These are phyloP conservation scores for Tridacna crocea DNA, from an alignment of 2,888 invertebrate species.

Conservation along the genomic window DNA sequence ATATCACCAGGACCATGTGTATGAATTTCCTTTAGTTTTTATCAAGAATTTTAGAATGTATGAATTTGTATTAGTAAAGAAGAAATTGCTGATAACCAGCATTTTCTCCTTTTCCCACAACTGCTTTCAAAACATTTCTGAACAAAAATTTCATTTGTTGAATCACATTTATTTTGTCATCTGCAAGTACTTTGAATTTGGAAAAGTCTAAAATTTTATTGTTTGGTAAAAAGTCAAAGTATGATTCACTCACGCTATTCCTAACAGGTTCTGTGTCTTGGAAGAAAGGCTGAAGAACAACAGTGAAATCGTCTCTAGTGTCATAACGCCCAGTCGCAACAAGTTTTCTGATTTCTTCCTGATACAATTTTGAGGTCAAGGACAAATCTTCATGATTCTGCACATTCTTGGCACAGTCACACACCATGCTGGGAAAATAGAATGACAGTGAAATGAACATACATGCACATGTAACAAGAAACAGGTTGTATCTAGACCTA, in stretches of 20 bases:
- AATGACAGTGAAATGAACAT: neutral
- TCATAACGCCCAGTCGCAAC: slow-evolving; percentile 72
- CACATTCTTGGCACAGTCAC: slow-evolving; percentile 63
- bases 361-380: slow-evolving; percentile 57
- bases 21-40: too few species aligned
- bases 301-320: slow-evolving; percentile 73
- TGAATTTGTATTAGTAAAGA: too few species aligned
- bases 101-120: neutral
- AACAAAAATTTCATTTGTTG: too few species aligned
- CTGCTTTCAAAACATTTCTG: too few species aligned
- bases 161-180: too few species aligned
- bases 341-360: slow-evolving; percentile 58
- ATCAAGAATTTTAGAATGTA: too few species aligned
- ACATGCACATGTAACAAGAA: neutral
- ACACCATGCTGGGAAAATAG: slow-evolving; percentile 60
- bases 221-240: too few species aligned
- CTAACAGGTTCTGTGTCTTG: slow-evolving; percentile 55
- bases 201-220: too few species aligned
- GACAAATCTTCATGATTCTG: slow-evolving; percentile 42
- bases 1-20: too few species aligned
- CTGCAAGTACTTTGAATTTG: too few species aligned
- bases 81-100: too few species aligned
- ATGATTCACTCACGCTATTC: neutral
- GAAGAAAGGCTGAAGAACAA: slow-evolving; percentile 78
- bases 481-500: neutral